Evolutionary conservation across 2,797 vertebrate species (phyloP).

Genomic region (Trematomus bernacchii): DNA sequence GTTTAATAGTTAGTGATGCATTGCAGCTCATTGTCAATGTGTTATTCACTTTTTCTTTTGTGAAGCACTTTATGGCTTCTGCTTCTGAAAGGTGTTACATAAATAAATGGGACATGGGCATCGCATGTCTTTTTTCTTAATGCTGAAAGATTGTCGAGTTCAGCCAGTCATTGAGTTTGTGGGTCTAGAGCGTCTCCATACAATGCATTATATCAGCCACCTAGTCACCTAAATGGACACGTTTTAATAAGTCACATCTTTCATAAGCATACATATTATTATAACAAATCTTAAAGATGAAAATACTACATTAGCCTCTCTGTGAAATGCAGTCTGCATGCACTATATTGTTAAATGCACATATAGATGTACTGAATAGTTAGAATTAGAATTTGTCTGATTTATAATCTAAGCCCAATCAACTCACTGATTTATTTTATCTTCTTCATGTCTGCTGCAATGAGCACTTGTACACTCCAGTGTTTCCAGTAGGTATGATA

Average conservation of each 20-base stretch:
- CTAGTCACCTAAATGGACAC: neutral
- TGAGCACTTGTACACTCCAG: neutral
- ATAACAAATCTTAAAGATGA: too few species aligned
- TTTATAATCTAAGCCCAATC: neutral
- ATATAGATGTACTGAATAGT: neutral
- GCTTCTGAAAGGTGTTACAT: slow-evolving; percentile 6
- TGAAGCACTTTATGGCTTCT: neutral
- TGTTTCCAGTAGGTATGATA: slow-evolving; percentile 11
- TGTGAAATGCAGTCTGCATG: neutral
- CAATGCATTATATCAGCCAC: neutral
- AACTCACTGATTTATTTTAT: neutral
- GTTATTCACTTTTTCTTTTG: neutral
- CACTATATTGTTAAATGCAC: neutral
- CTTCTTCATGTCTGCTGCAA: neutral
- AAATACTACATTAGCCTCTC: neutral
- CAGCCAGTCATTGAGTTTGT: neutral
- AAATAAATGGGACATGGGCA: slow-evolving; percentile 8
- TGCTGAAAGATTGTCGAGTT: neutral
- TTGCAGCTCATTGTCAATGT: neutral
- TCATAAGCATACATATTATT: neutral
- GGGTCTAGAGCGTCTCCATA: neutral
- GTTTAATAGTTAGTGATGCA: too few species aligned
- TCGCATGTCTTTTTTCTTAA: neutral
- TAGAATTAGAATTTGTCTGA: neutral
- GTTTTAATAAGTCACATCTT: neutral